Base-by-base conservation (phyloP, 2,888 invertebrate genomes). In the Erebia ligea region DNA sequence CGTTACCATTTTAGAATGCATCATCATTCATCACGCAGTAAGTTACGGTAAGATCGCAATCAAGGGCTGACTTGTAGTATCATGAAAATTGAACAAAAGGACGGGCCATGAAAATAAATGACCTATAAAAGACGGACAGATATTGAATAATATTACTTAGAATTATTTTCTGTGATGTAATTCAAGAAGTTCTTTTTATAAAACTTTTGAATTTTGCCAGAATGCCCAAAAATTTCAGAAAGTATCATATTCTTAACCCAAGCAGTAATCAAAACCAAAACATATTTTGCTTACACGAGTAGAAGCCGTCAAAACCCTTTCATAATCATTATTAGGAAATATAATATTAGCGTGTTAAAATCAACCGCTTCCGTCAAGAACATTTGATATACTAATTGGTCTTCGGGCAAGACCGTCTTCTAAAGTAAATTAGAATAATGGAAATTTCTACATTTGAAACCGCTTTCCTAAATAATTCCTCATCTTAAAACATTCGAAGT, bases 251-350 rank as follows among this genome's bases (percentile, higher is more conserved):
- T 59, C 40, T 59, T 5, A 40, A 59, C 34, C 40, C 34, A 59
- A 40, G 9, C 9, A n/a, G 40, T 40, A 40, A 59, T 59, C 40
- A 17, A 59, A n/a, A 59, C 59, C 42, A 40, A 42, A 40, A 40
- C 40, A 40, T 34, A 3, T 17, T 40, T 40, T 17, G 13, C 56
- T 57, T 25, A 25, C 56, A 25, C 13, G 59, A 59, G 40, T 17
- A 34, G 59, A 42, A 17, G 13, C 8, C 56, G 13, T 57, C 9
- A 11, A 21, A 21, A 25, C 2, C 56, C 54, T 34, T 34, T 58
- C 57, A 17, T 59, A 59, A 58, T 58, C 8, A 59, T 56, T 21
- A 40, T 59, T 34, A 34, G 34, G 59, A 59, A 59, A 59, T 40
- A 40, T 40, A 42, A 59, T 59, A 59, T 40, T 59, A 40, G 3